Percentiles rank a stretch among this genome's conserved stretches.
Conservation (phyloP, 2,888 invertebrate species). For the Drosophila longiperda region DNA sequence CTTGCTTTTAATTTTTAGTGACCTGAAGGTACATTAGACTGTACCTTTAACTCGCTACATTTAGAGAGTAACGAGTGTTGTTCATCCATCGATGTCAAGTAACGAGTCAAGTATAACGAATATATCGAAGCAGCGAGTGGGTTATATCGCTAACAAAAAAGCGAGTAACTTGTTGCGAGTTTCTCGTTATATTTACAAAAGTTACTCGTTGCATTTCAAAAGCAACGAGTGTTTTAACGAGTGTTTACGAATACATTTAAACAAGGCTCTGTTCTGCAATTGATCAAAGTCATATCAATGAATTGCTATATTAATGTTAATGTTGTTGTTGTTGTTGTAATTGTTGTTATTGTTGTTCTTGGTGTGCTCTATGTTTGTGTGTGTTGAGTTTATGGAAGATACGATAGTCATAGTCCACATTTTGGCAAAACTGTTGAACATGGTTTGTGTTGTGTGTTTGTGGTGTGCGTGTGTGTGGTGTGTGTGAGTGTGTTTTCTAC, state of each 20-base stretch:
- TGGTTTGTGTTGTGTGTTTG: conserved; percentile 46
- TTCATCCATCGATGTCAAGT: neutral
- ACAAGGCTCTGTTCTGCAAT: conserved; percentile 32
- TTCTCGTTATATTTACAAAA: conserved; percentile 6
- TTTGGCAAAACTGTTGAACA: conserved; percentile 84
- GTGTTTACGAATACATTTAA: conserved; percentile 22
- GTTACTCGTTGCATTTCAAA: neutral
- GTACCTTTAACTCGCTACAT: neutral
- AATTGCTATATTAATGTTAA: conserved; percentile 11
- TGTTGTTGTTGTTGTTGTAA: conserved; percentile 3
- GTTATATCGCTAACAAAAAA: neutral
- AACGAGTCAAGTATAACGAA: neutral
- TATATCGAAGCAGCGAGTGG: neutral
- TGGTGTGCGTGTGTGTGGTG: conserved; percentile 24
- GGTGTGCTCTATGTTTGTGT: conserved; percentile 27
- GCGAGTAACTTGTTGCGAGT: neutral
- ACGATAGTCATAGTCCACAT: conserved; percentile 84
- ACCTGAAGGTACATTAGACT: neutral
- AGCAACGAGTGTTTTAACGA: neutral
- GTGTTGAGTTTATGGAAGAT: conserved; percentile 83
- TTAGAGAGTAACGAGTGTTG: neutral
- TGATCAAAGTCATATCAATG: conserved; percentile 4
- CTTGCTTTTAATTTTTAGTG: neutral
- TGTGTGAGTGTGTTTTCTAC: conserved; percentile 75
- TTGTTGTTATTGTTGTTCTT: conserved; percentile 10